phyloP scores from a whole-genome alignment of 2,888 invertebrate genomes.

The Dryococelus australis region DNA sequence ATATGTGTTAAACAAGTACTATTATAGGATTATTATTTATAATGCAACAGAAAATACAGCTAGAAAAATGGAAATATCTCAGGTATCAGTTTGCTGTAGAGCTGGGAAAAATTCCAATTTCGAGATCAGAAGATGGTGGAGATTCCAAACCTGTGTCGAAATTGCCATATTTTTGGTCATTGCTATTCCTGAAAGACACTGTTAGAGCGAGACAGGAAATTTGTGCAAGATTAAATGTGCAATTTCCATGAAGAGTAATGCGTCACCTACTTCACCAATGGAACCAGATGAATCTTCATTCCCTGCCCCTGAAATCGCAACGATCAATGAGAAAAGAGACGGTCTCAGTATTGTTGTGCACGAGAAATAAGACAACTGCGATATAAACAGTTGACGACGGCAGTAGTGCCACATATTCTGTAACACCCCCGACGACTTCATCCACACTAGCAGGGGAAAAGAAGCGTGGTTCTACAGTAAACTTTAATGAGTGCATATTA shows the following conservation, averaged over 20 bases:
- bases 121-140: not conserved
- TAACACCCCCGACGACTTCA: not conserved
- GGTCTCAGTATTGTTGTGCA: not conserved
- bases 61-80: constrained; percentile 25
- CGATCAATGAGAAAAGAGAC: not conserved
- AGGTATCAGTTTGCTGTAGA: not conserved
- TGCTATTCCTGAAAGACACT: not conserved
- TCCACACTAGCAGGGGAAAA: not conserved
- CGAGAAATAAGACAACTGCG: not conserved
- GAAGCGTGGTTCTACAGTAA: not conserved
- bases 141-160: not conserved
- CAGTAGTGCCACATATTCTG: not conserved
- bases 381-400: not conserved
- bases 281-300: too few species aligned
- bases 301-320: too few species aligned
- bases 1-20: too few species aligned
- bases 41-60: not conserved
- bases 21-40: not conserved
- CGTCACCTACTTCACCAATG: too few species aligned
- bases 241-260: too few species aligned
- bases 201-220: not conserved
- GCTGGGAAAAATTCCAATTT: not conserved
- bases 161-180: not conserved
- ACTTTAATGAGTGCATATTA: not conserved
- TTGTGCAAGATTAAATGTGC: not conserved